phyloP scores from a whole-genome alignment of 2,797 vertebrate genomes.

The Tinamus major region DNA sequence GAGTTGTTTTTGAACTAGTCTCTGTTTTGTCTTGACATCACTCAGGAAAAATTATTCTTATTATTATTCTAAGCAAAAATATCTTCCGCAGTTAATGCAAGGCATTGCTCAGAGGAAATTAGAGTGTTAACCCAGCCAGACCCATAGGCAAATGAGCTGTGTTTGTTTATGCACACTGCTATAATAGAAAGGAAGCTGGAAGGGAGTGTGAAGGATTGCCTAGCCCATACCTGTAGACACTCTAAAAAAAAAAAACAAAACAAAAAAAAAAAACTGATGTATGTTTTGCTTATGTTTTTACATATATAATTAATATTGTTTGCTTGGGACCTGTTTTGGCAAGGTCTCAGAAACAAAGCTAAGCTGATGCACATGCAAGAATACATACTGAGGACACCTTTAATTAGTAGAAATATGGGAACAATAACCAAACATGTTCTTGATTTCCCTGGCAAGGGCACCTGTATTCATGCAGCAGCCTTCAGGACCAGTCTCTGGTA shows the following conservation, averaged over 20 bases:
- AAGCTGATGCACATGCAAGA: not conserved
- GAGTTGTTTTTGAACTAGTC: not conserved
- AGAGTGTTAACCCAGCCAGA: not conserved
- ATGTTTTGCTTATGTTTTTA: not conserved
- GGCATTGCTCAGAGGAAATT: not conserved
- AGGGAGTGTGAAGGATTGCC: not conserved
- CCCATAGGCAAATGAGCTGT: not conserved
- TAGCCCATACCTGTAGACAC: not conserved
- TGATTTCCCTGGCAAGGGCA: not conserved
- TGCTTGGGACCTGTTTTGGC: not conserved
- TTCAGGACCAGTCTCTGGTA: not conserved
- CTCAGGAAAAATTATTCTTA: too few species aligned
- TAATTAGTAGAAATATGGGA: conserved; percentile 11
- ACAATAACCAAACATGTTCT: not conserved
- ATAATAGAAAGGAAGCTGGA: not conserved
- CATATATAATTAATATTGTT: not conserved
- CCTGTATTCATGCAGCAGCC: not conserved
- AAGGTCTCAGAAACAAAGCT: not conserved
- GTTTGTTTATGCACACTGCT: not conserved
- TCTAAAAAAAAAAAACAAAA: not conserved
- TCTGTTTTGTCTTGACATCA: not conserved
- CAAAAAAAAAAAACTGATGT: not conserved
- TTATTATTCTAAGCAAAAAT: not conserved
- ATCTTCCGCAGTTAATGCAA: not conserved
- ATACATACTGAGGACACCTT: not conserved